Evolutionary conservation across 2,113 vertebrate species (phyloP).

Genomic region (Peromyscus polionotus): DNA sequence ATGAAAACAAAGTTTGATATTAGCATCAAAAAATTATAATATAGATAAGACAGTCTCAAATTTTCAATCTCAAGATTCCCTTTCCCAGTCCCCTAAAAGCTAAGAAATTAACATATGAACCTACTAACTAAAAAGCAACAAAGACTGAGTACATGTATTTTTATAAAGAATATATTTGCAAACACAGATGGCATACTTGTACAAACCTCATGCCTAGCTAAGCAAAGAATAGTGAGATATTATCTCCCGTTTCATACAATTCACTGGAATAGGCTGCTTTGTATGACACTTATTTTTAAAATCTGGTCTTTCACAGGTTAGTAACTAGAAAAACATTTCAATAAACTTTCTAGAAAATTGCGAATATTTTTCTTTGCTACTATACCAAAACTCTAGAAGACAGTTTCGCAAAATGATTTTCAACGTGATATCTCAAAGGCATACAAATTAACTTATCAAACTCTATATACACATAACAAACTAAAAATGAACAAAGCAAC

Average conservation of each 20-base stretch:
- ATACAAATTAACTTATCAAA: neutral
- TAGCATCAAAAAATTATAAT: neutral
- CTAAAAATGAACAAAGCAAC: constrained; percentile 10
- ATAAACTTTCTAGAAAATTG: neutral
- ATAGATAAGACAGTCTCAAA: neutral
- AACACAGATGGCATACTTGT: neutral
- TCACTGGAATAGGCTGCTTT: neutral
- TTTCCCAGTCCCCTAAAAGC: neutral
- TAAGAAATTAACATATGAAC: neutral
- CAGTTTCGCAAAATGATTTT: neutral
- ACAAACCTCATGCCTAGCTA: neutral
- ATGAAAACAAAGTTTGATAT: neutral
- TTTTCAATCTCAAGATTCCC: neutral
- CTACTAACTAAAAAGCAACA: neutral
- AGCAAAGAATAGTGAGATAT: neutral
- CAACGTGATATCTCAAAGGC: neutral
- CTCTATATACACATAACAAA: neutral
- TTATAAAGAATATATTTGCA: constrained; percentile 2
- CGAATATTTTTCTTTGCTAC: neutral
- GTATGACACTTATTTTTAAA: neutral
- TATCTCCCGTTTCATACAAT: neutral
- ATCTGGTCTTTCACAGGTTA: neutral
- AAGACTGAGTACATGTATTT: neutral
- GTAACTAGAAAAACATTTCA: neutral
- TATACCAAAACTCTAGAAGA: neutral